These are phyloP conservation scores for Shinisaurus crocodilurus DNA, from an alignment of 2,113 vertebrate species.

Conservation along the genomic window DNA sequence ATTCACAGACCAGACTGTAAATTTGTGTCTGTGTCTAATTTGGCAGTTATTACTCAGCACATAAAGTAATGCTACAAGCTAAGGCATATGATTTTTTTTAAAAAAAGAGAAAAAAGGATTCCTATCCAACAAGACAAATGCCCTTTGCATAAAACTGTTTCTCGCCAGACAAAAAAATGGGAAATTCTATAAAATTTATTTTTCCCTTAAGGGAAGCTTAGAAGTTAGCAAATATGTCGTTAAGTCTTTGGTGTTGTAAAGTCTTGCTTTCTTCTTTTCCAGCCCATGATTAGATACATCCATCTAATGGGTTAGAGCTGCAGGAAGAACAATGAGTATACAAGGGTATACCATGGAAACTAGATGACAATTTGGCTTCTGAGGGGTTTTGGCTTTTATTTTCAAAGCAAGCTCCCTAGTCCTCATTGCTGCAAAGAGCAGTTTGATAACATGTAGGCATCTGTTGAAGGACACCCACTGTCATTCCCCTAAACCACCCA, in stretches of 20 bases:
- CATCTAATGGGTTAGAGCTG: not conserved
- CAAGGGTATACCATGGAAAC: not conserved
- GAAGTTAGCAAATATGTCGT: not conserved
- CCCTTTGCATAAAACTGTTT: not conserved
- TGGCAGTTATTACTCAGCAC: conserved; percentile 50
- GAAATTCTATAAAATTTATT: not conserved
- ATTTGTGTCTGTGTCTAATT: conserved; percentile 59
- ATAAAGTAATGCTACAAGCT: not conserved
- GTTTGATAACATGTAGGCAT: not conserved
- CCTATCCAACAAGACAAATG: conserved; percentile 20
- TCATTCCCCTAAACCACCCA: not conserved
- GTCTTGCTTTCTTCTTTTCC: not conserved
- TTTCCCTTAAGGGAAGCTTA: not conserved
- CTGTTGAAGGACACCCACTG: not conserved
- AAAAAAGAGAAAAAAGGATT: not conserved
- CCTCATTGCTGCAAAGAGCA: not conserved
- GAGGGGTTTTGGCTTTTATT: not conserved
- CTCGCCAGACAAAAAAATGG: not conserved
- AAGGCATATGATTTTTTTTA: conserved; percentile 47
- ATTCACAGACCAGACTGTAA: conserved; percentile 66
- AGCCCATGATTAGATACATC: not conserved
- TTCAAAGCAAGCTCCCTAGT: not conserved
- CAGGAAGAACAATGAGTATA: not conserved
- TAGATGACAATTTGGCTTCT: not conserved
- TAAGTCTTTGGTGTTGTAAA: not conserved